Evolutionary conservation across 2,888 invertebrate genomes (phyloP), one percentile per base, ranked within the genome.

Genomic region (Eretmocerus hayati): DNA sequence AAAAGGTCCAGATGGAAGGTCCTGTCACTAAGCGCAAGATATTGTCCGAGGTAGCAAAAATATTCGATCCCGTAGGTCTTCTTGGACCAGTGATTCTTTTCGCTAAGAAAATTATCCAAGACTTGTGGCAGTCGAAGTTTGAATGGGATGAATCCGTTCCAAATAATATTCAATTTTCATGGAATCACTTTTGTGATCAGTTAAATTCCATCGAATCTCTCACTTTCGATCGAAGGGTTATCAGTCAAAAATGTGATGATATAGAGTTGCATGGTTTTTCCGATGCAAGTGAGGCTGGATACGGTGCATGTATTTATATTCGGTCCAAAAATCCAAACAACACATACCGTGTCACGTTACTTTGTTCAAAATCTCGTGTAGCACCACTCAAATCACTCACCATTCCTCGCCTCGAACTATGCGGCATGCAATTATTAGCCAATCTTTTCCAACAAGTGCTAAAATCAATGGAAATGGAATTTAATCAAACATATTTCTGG

Each of bases 61-160:
- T 30, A 13, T 41, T 41, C n/a, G 41, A 41, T 18, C 41, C 41
- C 2, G 4, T 41, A 9, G 36, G 36, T 18, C 16, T 36, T 15
- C 18, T 36, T 16, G 36, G 36, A n/a, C 36, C 36, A 3, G 36
- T 36, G 4, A 16, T 15, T n/a, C 4, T 18, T 9, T 4, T 16
- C 4, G 35, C 43, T 15, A 43, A 43, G 26, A 5, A 20, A 43
- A 43, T 33, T 8, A 35, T 43, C 15, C 35, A 43, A 35, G 1
- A 35, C 3, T 36, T 21, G n/a, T 43, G 43, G 35, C 32, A 47
- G 20, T 32, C 20, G 36, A 33, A 41, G 26, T 8, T 41, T 8
- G 35, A 41, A 19, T 47, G 47, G 47, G 40, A 41, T 23, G 35
- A 41, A 15, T 23, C 46, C 1, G 23, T 46, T 13, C 46, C 46